Evolutionary conservation across 2,888 invertebrate genomes (phyloP).

Genomic region (Allophyes oxyacanthae): DNA sequence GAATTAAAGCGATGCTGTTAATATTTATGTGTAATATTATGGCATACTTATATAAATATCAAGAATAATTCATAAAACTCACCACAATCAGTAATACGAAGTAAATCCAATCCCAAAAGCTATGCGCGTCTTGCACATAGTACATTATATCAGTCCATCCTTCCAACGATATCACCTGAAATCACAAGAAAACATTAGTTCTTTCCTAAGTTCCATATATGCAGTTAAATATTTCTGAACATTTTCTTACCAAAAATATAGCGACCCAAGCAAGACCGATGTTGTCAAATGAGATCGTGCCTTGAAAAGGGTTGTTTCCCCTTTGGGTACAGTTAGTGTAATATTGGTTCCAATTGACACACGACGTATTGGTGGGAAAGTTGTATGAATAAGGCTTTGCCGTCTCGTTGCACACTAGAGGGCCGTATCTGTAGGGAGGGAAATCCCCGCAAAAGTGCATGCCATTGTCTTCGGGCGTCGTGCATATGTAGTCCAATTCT

Average conservation of each 20-base stretch:
- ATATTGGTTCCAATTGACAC: constrained; percentile 99
- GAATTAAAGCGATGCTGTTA: not conserved
- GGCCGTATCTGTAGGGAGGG: constrained; percentile 93
- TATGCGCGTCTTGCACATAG: constrained; percentile 99
- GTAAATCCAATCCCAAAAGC: constrained; percentile 99
- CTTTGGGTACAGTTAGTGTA: constrained; percentile 98
- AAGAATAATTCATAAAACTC: constrained; percentile 80
- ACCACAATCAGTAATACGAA: constrained; percentile 99
- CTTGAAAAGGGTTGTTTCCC: constrained; percentile 99
- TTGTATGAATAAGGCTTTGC: constrained; percentile 90
- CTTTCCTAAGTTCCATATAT: not conserved
- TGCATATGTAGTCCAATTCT: constrained; percentile 99
- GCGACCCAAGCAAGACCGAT: constrained; percentile 99
- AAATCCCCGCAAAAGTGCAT: constrained; percentile 97
- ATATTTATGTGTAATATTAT: no score
- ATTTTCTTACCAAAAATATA: constrained; percentile 97
- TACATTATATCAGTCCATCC: constrained; percentile 99
- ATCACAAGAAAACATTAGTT: constrained; percentile 14
- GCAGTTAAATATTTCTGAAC: not conserved
- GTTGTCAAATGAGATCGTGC: constrained; percentile 99
- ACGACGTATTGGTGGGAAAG: constrained; percentile 92
- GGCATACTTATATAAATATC: no score
- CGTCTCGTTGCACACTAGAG: constrained; percentile 93
- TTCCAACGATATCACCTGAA: constrained; percentile 98
- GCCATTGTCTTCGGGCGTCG: constrained; percentile 96